A percentile compares a stretch with the other conserved stretches of the same genome.
phyloP scores from a whole-genome alignment of 1,140 invertebrate genomes.

The Drosophila cardini region DNA sequence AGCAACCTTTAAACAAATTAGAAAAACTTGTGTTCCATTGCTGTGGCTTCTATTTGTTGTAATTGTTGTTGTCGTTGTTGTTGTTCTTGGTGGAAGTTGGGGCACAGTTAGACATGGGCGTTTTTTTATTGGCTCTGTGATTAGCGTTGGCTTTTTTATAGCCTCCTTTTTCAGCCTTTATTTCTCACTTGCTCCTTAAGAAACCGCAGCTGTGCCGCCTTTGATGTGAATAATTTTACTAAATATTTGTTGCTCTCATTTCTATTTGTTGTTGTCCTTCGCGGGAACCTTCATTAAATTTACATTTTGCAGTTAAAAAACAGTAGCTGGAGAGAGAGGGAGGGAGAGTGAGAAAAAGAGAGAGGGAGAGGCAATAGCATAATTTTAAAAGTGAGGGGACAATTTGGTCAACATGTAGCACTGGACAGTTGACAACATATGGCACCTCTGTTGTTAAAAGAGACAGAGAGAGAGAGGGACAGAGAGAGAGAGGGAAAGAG shows the following conservation, averaged over 20 bases:
- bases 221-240: slow-evolving; percentile 79
- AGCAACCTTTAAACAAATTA: slow-evolving; percentile 73
- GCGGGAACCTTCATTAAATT: slow-evolving; percentile 74
- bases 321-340: slow-evolving; percentile 17
- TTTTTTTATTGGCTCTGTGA: slow-evolving; percentile 52
- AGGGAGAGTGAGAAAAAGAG: background rate
- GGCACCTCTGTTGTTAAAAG: slow-evolving; percentile 53
- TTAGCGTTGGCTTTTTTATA: slow-evolving; percentile 50
- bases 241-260: slow-evolving; percentile 62
- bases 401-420: slow-evolving; percentile 59
- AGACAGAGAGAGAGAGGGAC: slow-evolving; percentile 8
- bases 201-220: slow-evolving; percentile 57
- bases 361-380: background rate
- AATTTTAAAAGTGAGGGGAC: slow-evolving; percentile 6
- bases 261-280: slow-evolving; percentile 9
- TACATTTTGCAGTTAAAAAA: slow-evolving; percentile 68
- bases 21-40: slow-evolving; percentile 50
- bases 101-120: slow-evolving; percentile 26
- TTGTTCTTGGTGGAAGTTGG: slow-evolving; percentile 8
- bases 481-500: background rate
- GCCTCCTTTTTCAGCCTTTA: slow-evolving; percentile 3
- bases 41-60: slow-evolving; percentile 36
- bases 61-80: slow-evolving; percentile 15
- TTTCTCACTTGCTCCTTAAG: slow-evolving; percentile 28
- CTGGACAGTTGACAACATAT: slow-evolving; percentile 76